A percentile compares a stretch with the other conserved stretches of the same genome.
Conservation (phyloP, 2,113 vertebrate species). For the Chaetops frenatus region DNA sequence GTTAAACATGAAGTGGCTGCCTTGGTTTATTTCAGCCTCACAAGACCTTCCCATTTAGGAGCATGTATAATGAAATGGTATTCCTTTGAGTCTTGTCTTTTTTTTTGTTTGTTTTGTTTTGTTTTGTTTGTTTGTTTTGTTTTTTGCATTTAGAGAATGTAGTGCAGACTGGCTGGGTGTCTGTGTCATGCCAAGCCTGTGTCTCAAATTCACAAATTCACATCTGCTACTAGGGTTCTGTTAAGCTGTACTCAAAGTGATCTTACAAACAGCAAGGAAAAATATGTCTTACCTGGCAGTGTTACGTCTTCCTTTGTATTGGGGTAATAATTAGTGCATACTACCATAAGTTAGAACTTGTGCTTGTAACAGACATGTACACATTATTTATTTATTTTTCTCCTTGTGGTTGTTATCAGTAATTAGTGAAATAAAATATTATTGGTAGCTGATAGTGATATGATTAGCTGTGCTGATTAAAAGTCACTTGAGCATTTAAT, state of each 20-base stretch:
- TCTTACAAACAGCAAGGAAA: neutral
- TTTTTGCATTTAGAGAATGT: neutral
- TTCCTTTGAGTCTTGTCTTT: neutral
- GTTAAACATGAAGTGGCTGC: neutral
- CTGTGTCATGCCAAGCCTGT: neutral
- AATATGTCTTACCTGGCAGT: neutral
- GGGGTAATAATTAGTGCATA: neutral
- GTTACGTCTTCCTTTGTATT: neutral
- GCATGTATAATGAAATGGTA: neutral
- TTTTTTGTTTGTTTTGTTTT: neutral
- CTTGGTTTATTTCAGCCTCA: constrained; percentile 3
- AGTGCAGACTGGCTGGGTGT: neutral
- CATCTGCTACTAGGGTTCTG: neutral
- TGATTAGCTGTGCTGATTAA: neutral
- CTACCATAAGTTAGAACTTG: neutral
- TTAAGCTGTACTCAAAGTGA: neutral
- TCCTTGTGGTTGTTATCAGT: neutral
- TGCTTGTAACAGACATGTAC: neutral
- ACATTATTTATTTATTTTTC: neutral
- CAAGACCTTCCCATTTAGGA: neutral
- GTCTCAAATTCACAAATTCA: neutral
- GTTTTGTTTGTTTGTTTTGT: neutral
- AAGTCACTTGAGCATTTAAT: neutral
- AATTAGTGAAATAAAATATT: constrained; percentile 11
- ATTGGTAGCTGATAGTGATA: neutral